Percentiles rank a stretch among this genome's conserved stretches.
These are phyloP conservation scores for Asbolus verrucosus DNA, from an alignment of 1,140 invertebrate species.

Conservation along the genomic window DNA sequence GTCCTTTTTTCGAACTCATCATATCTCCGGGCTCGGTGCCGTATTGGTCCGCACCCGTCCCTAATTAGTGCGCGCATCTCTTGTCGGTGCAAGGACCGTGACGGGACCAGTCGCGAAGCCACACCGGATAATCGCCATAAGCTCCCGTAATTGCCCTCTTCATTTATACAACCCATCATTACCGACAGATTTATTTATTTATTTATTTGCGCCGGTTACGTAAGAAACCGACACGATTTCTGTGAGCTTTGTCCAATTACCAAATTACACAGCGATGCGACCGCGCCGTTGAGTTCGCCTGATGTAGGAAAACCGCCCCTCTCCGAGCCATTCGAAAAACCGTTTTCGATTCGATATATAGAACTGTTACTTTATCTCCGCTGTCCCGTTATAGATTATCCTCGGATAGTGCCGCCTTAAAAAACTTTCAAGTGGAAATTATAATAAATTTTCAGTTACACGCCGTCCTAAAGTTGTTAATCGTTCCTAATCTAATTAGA, in stretches of 20 bases:
- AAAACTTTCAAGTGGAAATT: background rate
- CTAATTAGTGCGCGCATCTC: conserved; percentile 43
- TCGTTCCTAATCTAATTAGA: conserved; percentile 33
- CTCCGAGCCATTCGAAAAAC: too few species aligned
- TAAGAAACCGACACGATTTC: too few species aligned
- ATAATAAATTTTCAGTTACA: conserved; percentile 21
- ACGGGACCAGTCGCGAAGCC: conserved; percentile 25
- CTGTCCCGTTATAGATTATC: too few species aligned
- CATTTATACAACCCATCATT: background rate
- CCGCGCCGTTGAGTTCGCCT: too few species aligned
- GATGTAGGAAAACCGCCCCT: too few species aligned
- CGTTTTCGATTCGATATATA: too few species aligned
- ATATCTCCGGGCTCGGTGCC: conserved; percentile 59
- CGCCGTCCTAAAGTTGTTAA: conserved; percentile 19
- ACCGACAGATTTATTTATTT: too few species aligned
- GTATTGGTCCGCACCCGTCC: conserved; percentile 53
- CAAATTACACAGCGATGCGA: too few species aligned
- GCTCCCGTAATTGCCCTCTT: conserved; percentile 45
- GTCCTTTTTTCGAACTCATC: conserved; percentile 63
- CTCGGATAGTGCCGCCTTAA: too few species aligned
- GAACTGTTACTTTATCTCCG: too few species aligned
- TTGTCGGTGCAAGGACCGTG: conserved; percentile 46
- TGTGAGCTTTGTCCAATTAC: too few species aligned
- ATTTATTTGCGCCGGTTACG: too few species aligned
- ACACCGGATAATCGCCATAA: conserved; percentile 40